A percentile compares a stretch with the other conserved stretches of the same genome.
phyloP scores from a whole-genome alignment of 2,797 vertebrate species.

The Acropternis orthonyx region DNA sequence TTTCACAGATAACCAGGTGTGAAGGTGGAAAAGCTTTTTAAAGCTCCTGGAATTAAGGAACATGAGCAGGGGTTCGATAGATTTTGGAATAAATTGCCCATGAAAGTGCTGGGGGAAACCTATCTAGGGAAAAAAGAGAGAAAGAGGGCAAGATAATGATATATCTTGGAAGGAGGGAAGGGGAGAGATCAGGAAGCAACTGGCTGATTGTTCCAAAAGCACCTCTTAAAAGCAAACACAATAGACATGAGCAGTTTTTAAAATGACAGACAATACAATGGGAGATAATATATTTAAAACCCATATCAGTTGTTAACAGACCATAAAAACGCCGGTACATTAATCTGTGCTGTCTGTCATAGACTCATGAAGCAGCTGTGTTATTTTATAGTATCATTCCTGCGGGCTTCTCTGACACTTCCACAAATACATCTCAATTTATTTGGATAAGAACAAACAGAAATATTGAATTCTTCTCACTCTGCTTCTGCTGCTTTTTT shows the following conservation, averaged over 20 bases:
- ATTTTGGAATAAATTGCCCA: conserved; percentile 67
- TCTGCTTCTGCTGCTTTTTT: not conserved
- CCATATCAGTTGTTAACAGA: conserved; percentile 81
- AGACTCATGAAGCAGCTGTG: conserved; percentile 69
- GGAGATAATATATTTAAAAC: conserved; percentile 82
- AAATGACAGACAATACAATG: conserved; percentile 78
- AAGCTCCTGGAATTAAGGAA: conserved; percentile 39
- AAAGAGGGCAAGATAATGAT: not conserved
- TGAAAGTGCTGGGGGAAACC: conserved; percentile 64
- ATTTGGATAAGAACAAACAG: conserved; percentile 71
- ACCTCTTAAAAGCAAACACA: conserved; percentile 74
- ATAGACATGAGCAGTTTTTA: conserved; percentile 72
- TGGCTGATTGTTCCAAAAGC: conserved; percentile 65
- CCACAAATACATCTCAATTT: conserved; percentile 78
- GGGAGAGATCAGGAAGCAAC: conserved; percentile 30
- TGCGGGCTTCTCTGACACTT: conserved; percentile 69
- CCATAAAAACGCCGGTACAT: conserved; percentile 77
- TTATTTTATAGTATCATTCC: conserved; percentile 73
- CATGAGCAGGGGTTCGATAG: not conserved
- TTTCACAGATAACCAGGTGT: not conserved
- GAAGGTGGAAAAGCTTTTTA: conserved; percentile 5
- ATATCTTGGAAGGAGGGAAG: conserved; percentile 20
- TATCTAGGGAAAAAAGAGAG: not conserved
- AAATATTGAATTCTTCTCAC: conserved; percentile 58
- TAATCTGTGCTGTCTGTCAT: conserved; percentile 78